phyloP scores from a whole-genome alignment of 92 coral and sea anemone species.

The Phenganax stokvisi region DNA sequence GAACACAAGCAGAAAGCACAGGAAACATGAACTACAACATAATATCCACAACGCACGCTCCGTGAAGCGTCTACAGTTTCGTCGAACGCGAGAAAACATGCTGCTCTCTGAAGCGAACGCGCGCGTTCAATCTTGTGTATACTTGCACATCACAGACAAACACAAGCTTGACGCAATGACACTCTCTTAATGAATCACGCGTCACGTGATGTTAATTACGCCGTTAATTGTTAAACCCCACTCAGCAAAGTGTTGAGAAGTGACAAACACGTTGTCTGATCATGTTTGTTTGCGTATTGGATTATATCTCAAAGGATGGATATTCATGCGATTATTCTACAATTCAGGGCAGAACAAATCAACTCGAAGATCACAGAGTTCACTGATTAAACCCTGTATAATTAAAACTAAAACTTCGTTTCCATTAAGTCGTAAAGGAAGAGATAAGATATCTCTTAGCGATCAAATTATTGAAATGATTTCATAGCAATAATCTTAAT shows the following conservation, averaged over 20 bases:
- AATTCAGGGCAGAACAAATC: too few species aligned
- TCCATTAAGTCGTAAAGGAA: too few species aligned
- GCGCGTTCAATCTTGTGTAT: background rate
- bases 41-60: constrained; percentile 10
- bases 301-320: constrained; percentile 34
- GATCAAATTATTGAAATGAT: too few species aligned
- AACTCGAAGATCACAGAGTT: too few species aligned
- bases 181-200: constrained; percentile 29
- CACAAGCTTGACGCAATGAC: constrained; percentile 12
- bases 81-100: constrained; percentile 9
- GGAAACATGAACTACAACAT: constrained; percentile 3
- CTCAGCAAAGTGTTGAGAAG: constrained; percentile 22
- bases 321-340: background rate
- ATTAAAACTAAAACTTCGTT: too few species aligned
- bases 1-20: constrained; percentile 1
- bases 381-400: too few species aligned
- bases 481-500: too few species aligned
- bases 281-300: constrained; percentile 21
- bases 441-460: too few species aligned
- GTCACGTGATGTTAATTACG: constrained; percentile 25
- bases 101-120: background rate
- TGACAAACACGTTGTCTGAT: constrained; percentile 16
- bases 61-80: constrained; percentile 1
- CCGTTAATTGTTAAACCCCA: constrained; percentile 31
- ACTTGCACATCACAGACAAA: background rate